These are phyloP conservation scores for Carduelis carduelis DNA, from an alignment of 2,797 vertebrate genomes.

Conservation along the genomic window DNA sequence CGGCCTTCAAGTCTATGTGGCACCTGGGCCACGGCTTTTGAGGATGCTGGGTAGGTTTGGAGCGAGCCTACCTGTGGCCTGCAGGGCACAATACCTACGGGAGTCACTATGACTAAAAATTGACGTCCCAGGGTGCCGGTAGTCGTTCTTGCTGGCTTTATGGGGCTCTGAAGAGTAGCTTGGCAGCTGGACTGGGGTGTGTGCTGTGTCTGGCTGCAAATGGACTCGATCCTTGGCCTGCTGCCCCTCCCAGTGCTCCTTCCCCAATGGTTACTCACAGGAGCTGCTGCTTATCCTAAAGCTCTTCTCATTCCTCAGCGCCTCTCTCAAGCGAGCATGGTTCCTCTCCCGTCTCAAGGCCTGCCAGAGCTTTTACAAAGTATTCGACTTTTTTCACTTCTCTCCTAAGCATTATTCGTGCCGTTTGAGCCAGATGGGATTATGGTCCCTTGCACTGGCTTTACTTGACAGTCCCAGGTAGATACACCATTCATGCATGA, in stretches of 20 bases:
- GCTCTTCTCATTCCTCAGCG: accelerated
- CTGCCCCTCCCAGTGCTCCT: neutral
- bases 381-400: neutral
- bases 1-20: neutral
- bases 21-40: neutral
- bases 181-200: neutral
- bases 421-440: neutral
- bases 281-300: neutral
- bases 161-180: neutral
- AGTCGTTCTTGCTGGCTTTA: neutral
- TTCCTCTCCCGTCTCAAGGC: neutral
- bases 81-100: neutral
- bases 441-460: neutral
- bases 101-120: neutral
- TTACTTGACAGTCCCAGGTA: neutral
- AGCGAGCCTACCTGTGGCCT: accelerated
- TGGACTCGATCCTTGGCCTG: neutral
- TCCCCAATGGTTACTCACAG: accelerated
- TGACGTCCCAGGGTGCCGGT: accelerated
- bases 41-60: neutral
- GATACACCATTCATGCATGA: neutral
- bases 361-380: neutral
- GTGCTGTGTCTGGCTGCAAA: neutral
- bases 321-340: accelerated
- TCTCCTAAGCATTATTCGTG: neutral